A percentile compares a stretch with the other conserved stretches of the same genome.
These are phyloP conservation scores for Temnopleurus reevesii DNA, from an alignment of 53 echinoderm and acorn worm genomes.

Conservation along the genomic window DNA sequence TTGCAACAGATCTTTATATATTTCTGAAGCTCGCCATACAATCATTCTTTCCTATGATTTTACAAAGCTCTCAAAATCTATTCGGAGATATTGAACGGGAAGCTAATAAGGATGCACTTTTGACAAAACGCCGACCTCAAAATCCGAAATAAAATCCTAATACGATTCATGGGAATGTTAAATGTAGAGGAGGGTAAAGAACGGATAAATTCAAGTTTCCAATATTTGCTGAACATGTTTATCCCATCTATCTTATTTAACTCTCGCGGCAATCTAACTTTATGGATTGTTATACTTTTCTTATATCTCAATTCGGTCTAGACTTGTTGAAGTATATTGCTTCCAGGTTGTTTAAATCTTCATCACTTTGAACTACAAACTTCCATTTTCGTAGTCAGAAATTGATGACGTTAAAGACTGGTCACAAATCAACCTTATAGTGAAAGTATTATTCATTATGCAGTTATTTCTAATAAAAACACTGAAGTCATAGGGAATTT, in stretches of 20 bases:
- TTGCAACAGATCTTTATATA: constrained; percentile 34
- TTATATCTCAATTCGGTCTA: background rate
- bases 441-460: too few relatives aligned
- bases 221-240: constrained; percentile 30
- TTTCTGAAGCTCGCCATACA: constrained; percentile 12
- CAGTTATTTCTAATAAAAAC: too few relatives aligned
- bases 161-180: background rate
- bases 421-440: too few relatives aligned
- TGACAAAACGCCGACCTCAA: constrained; percentile 50
- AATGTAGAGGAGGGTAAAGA: background rate
- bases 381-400: too few relatives aligned
- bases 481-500: too few relatives aligned
- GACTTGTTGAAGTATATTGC: constrained; percentile 15
- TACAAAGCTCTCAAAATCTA: constrained; percentile 17
- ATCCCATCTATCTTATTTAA: constrained; percentile 22
- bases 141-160: background rate
- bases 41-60: constrained; percentile 22
- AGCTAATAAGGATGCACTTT: constrained; percentile 53
- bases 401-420: too few relatives aligned
- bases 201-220: constrained; percentile 22
- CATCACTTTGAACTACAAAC: background rate
- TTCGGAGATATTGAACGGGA: constrained; percentile 4
- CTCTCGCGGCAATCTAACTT: too few relatives aligned
- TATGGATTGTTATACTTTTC: constrained; percentile 11
- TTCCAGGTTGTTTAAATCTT: background rate